phyloP scores from a whole-genome alignment of 2,888 invertebrate genomes.

The Noctuana brunneofusca region DNA sequence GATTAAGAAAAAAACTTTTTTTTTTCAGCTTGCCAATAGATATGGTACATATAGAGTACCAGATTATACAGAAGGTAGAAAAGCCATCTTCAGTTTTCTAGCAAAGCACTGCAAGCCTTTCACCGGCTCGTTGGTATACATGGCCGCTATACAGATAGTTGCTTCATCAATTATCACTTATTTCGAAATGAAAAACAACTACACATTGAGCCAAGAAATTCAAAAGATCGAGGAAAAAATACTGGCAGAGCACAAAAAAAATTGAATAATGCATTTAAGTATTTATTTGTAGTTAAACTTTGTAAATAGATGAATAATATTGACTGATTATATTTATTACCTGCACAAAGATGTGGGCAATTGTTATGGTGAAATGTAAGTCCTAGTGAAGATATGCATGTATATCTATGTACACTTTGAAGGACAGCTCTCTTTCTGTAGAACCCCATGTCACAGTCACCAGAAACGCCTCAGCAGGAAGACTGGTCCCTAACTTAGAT shows the following conservation, averaged over 20 bases:
- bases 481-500: no score
- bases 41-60: slow-evolving; percentile 86
- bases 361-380: no score
- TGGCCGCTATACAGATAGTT: slow-evolving; percentile 78
- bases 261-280: slow-evolving; percentile 26
- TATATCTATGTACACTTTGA: no score
- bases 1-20: no score
- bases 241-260: slow-evolving; percentile 41
- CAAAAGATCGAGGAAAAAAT: slow-evolving; percentile 60
- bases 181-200: slow-evolving; percentile 81
- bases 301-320: slow-evolving; percentile 42
- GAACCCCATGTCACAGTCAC: no score
- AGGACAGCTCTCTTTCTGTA: no score
- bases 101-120: slow-evolving; percentile 80
- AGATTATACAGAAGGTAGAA: slow-evolving; percentile 80
- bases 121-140: slow-evolving; percentile 67
- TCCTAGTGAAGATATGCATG: no score
- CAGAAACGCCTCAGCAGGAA: no score
- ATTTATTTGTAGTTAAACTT: slow-evolving; percentile 34
- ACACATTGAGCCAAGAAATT: slow-evolving; percentile 65
- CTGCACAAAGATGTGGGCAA: neutral
- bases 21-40: slow-evolving; percentile 83
- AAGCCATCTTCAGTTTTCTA: slow-evolving; percentile 78
- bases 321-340: neutral
- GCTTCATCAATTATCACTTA: slow-evolving; percentile 84